Evolutionary conservation across 2,113 vertebrate genomes (phyloP).

Genomic region (Mandrillus leucophaeus): DNA sequence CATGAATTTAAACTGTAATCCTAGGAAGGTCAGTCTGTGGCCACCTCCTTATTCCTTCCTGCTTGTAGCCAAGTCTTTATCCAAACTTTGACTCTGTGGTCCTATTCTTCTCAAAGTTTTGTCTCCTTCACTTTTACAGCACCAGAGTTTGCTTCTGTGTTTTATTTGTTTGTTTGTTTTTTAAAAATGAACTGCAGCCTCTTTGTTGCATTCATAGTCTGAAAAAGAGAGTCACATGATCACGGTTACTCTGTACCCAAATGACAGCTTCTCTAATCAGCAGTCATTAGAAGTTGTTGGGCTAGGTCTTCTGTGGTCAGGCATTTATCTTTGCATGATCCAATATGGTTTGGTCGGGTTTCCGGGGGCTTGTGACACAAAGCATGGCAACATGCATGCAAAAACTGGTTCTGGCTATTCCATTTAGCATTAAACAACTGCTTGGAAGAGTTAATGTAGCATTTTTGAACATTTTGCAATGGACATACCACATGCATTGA

Average conservation of each 20-base stretch:
- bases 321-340: neutral
- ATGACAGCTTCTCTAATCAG: neutral
- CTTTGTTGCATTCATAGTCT: neutral
- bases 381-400: neutral
- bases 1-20: neutral
- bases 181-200: neutral
- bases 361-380: neutral
- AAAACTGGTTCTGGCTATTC: conserved; percentile 17
- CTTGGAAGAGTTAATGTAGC: neutral
- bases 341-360: neutral
- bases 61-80: neutral
- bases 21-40: neutral
- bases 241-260: neutral
- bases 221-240: neutral
- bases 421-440: neutral
- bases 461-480: neutral
- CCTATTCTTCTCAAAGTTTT: neutral
- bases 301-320: neutral
- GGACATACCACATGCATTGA: neutral
- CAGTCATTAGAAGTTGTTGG: neutral
- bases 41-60: neutral
- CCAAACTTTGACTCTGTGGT: neutral
- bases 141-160: neutral
- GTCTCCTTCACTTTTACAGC: neutral
- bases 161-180: neutral